A percentile compares a stretch with the other conserved stretches of the same genome.
Evolutionary conservation across 2,888 invertebrate genomes (phyloP).

Genomic region (Seira sanloemensis): DNA sequence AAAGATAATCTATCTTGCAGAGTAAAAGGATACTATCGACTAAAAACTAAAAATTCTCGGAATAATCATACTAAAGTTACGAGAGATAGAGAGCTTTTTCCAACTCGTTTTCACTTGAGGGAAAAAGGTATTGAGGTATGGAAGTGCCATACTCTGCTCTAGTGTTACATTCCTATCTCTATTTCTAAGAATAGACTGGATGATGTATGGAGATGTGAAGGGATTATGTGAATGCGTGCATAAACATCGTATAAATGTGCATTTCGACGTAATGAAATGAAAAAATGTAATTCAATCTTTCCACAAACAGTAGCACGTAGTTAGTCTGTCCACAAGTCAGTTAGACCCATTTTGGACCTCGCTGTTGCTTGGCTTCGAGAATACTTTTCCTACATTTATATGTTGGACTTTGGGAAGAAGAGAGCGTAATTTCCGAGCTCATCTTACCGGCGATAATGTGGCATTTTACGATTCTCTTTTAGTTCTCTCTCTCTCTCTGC

Average conservation of each 20-base stretch:
- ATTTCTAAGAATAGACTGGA: conserved; percentile 39
- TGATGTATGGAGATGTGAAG: neutral
- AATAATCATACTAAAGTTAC: neutral
- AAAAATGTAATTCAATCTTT: neutral
- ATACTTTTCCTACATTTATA: neutral
- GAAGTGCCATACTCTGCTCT: neutral
- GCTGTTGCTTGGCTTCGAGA: too few relatives aligned
- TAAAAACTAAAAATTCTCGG: too few relatives aligned
- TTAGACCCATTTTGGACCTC: neutral
- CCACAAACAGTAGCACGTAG: neutral
- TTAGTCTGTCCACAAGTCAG: neutral
- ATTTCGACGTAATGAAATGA: neutral
- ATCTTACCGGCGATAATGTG: conserved; percentile 10
- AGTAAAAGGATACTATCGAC: too few relatives aligned
- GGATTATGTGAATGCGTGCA: conserved; percentile 19
- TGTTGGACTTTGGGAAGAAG: too few relatives aligned
- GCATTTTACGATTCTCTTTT: conserved; percentile 15
- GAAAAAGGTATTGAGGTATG: neutral
- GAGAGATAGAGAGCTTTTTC: neutral
- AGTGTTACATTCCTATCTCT: neutral
- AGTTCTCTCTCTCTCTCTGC: neutral
- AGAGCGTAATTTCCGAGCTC: conserved; percentile 17
- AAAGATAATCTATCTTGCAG: neutral
- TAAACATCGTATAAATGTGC: neutral
- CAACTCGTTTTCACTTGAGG: neutral